Base-by-base conservation (phyloP, 2,797 vertebrate species). In the Microctenopoma lineatum region DNA sequence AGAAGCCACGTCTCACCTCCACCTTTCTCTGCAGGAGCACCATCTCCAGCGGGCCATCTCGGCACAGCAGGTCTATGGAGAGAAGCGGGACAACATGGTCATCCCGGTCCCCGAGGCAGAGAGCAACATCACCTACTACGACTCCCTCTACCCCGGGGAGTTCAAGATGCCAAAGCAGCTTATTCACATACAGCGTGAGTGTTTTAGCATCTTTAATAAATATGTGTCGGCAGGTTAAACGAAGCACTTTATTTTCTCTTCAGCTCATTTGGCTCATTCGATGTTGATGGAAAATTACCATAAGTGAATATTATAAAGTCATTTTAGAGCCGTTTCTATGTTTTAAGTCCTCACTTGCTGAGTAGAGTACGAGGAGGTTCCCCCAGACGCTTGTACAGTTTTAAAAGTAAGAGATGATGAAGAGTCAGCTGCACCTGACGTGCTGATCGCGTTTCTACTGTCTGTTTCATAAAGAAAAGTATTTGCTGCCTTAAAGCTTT, bases 111-210 rank as follows among this genome's bases (percentile, higher is more conserved):
- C 97, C 27, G 97, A 98, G 92, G 97, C 97, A 21, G 96, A 98
- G 91, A 98, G 97, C 94, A 96, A 99, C 92, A 98, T 99, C 85
- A 95, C 96, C 52, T 98, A 98, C 93, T 99, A 99, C 84, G 97
- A 98, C 83, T 96, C 96, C 72, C 95, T 99, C 91, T 99, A 99
- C 94, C 96, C 96, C 42, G 97, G 97, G 90, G 97, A 99, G 81
- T 99, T 96, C 94, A 98, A 96, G 95, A 98, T 98, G 97, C 97
- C 97, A 96, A 99, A 99, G 96, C 97, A 98, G 96, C 97, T 98
- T 92, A 99, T 98, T 96, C 97, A 98, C 96, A 95, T 99, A 96
- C 97, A 99, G 96, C 97, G 97, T 99, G 92, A 98, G 97, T 96
- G 4, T 11, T 15, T 42, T 42, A 11, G 12, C 44, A 51, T 50